These are phyloP conservation scores for Belonocnema kinseyi DNA, from an alignment of 1,140 invertebrate genomes.

Conservation along the genomic window DNA sequence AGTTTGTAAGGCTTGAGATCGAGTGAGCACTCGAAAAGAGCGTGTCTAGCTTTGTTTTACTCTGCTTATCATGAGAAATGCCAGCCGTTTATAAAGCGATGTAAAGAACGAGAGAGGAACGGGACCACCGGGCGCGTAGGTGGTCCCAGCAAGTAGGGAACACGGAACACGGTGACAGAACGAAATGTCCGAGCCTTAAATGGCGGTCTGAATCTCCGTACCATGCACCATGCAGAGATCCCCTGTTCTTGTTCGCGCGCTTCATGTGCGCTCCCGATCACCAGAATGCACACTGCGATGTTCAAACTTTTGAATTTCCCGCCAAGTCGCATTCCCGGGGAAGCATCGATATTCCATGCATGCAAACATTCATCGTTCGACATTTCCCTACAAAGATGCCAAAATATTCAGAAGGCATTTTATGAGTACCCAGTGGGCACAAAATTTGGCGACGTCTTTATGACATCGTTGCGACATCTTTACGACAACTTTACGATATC, in stretches of 20 bases:
- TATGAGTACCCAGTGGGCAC: too few species aligned
- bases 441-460: too few species aligned
- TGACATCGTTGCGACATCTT: too few species aligned
- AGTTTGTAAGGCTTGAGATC: slow-evolving; percentile 49
- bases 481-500: too few species aligned
- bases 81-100: slow-evolving; percentile 68
- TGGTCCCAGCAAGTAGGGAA: slow-evolving; percentile 65
- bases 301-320: slow-evolving; percentile 50
- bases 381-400: neutral
- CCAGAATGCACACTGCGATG: slow-evolving; percentile 33
- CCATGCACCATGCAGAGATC: slow-evolving; percentile 15
- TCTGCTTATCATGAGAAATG: slow-evolving; percentile 70
- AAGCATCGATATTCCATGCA: neutral
- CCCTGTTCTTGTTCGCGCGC: slow-evolving; percentile 21
- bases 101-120: slow-evolving; percentile 56
- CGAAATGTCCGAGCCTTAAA: slow-evolving; percentile 73
- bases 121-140: slow-evolving; percentile 65
- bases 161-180: slow-evolving; percentile 72
- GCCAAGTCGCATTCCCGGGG: slow-evolving; percentile 24
- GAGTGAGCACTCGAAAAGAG: slow-evolving; percentile 51
- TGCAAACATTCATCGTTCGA: neutral
- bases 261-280: neutral
- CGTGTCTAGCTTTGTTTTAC: slow-evolving; percentile 64
- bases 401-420: too few species aligned
- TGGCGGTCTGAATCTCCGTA: slow-evolving; percentile 63